Conservation (phyloP, 2,113 vertebrate species). For the Smithornis capensis region DNA sequence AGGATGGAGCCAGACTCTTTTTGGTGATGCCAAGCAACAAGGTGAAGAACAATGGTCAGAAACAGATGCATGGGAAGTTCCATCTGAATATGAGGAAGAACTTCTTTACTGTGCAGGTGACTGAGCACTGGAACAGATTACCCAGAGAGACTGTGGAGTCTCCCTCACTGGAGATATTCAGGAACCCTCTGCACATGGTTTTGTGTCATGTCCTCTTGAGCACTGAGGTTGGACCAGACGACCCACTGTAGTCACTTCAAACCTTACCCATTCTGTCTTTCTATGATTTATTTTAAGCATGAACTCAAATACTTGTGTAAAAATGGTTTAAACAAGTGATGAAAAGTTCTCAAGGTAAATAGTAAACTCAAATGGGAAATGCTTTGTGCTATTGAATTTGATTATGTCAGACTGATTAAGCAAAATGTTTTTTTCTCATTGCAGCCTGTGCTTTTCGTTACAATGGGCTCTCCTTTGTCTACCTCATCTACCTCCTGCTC, state of each 20-base stretch:
- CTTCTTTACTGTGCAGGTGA: neutral
- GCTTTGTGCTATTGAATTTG: neutral
- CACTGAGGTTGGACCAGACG: neutral
- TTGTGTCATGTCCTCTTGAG: neutral
- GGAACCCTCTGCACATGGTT: neutral
- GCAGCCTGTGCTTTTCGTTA: conserved; percentile 96
- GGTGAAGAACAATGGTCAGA: neutral
- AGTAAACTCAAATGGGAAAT: neutral
- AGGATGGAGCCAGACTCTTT: neutral
- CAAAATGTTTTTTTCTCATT: neutral
- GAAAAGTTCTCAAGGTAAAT: neutral
- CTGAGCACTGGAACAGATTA: neutral
- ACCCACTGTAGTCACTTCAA: neutral
- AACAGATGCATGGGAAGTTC: neutral
- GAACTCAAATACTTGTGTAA: neutral
- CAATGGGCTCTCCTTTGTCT: conserved; percentile 96
- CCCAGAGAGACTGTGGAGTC: neutral
- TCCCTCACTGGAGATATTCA: neutral
- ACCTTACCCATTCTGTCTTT: neutral
- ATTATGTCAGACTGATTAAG: neutral
- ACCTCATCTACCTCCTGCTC: conserved; percentile 98
- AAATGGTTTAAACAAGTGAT: neutral
- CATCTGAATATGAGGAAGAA: neutral
- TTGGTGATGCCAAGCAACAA: neutral
- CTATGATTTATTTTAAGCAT: neutral